A percentile compares a stretch with the other conserved stretches of the same genome.
phyloP scores from a whole-genome alignment of 1,140 invertebrate species.

The Calephelis nemesis region DNA sequence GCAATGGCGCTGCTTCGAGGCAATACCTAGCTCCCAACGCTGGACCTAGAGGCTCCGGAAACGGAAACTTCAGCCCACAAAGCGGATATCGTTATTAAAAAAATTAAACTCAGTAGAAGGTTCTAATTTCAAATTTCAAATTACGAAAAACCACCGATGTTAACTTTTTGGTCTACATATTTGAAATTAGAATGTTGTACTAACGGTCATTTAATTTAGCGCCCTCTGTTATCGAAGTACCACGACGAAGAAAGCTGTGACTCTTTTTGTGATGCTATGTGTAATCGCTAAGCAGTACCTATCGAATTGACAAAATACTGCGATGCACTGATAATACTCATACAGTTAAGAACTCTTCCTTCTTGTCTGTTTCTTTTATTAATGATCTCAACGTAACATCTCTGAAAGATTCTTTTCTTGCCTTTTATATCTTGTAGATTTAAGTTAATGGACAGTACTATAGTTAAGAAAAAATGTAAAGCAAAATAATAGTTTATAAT shows the following conservation, averaged over 20 bases:
- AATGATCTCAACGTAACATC: slow-evolving; percentile 49
- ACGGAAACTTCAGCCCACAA: slow-evolving; percentile 69
- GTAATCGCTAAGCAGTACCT: slow-evolving; percentile 10
- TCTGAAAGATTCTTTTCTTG: slow-evolving; percentile 36
- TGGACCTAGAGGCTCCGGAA: slow-evolving; percentile 55
- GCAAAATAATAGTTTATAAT: slow-evolving; percentile 56
- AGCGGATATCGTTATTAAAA: slow-evolving; percentile 66
- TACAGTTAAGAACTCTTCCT: slow-evolving; percentile 28
- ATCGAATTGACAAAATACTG: no score
- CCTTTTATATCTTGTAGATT: slow-evolving; percentile 30
- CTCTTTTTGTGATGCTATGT: slow-evolving; percentile 47
- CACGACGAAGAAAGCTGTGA: slow-evolving; percentile 49
- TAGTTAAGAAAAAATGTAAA: slow-evolving; percentile 60
- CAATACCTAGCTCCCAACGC: slow-evolving; percentile 67
- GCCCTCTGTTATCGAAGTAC: slow-evolving; percentile 30
- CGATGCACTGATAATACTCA: slow-evolving; percentile 37
- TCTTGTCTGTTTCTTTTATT: slow-evolving; percentile 39
- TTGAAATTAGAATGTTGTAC: slow-evolving; percentile 1
- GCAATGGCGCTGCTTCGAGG: slow-evolving; percentile 51
- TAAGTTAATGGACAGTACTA: slow-evolving; percentile 71
- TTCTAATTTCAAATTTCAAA: slow-evolving; percentile 14
- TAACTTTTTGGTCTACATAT: neutral
- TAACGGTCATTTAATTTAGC: slow-evolving; percentile 12
- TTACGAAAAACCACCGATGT: slow-evolving; percentile 30
- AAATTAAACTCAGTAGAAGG: neutral